These are phyloP conservation scores for Dryobotodes eremita DNA, from an alignment of 2,888 invertebrate genomes.

Conservation along the genomic window DNA sequence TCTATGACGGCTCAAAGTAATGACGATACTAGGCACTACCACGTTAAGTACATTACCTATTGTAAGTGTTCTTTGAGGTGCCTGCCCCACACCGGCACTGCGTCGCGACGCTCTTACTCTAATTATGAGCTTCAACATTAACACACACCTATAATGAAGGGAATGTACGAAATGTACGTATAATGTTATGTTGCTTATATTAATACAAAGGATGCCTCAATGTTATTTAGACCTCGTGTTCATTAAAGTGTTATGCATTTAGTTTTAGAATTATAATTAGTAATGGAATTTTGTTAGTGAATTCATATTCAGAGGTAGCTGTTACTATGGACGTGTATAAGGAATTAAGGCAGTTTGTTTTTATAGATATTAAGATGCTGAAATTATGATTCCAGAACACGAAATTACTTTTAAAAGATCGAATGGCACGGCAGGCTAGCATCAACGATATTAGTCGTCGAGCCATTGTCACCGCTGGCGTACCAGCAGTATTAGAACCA, in stretches of 20 bases:
- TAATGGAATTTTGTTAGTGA: slow-evolving; percentile 24
- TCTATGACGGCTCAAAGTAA: slow-evolving; percentile 84
- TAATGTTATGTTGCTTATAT: slow-evolving; percentile 55
- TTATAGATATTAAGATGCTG: not conserved
- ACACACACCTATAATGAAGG: slow-evolving; percentile 69
- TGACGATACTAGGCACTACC: slow-evolving; percentile 85
- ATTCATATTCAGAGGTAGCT: slow-evolving; percentile 18
- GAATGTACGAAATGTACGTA: slow-evolving; percentile 63
- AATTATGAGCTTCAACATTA: slow-evolving; percentile 83
- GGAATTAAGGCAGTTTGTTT: slow-evolving; percentile 10
- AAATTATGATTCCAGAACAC: not conserved
- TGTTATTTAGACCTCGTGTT: slow-evolving; percentile 62
- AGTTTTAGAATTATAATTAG: slow-evolving; percentile 39
- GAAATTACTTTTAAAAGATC: not conserved
- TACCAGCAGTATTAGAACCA: too few species aligned
- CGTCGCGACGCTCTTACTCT: slow-evolving; percentile 85
- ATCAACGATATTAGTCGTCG: too few species aligned
- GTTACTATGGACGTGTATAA: not conserved
- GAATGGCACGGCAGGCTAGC: too few species aligned
- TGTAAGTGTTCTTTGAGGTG: slow-evolving; percentile 89
- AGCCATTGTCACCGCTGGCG: too few species aligned
- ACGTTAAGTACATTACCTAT: slow-evolving; percentile 90
- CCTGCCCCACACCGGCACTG: slow-evolving; percentile 77
- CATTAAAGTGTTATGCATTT: slow-evolving; percentile 56
- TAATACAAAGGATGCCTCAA: slow-evolving; percentile 60